phyloP scores from a whole-genome alignment of 2,888 invertebrate species.

The Callosobruchus maculatus region DNA sequence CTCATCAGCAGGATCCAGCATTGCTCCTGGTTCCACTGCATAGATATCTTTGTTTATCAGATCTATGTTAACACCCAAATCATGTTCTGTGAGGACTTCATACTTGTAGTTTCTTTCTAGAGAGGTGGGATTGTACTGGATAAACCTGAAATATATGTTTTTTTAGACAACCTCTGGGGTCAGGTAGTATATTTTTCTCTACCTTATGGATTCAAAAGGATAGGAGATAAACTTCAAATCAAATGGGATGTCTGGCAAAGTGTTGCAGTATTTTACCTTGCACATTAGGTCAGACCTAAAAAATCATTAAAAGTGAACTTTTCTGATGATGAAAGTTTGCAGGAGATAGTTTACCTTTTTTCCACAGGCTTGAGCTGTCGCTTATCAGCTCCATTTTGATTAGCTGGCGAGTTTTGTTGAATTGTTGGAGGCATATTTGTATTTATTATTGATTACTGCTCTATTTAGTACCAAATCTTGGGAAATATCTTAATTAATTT shows the following conservation, averaged over 20 bases:
- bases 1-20: conserved; percentile 89
- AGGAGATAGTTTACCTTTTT: conserved; percentile 57
- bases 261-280: conserved; percentile 94
- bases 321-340: neutral
- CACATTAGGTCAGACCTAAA: conserved; percentile 87
- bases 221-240: conserved; percentile 97
- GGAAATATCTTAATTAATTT: neutral
- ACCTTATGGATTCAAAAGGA: conserved; percentile 82
- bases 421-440: conserved; percentile 68
- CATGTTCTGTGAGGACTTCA: conserved; percentile 96
- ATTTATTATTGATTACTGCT: neutral
- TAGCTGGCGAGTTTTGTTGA: conserved; percentile 52
- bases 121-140: conserved; percentile 94
- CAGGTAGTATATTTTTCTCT: conserved; percentile 41
- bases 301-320: conserved; percentile 28
- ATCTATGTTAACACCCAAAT: conserved; percentile 95
- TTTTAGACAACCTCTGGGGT: neutral
- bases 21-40: conserved; percentile 72
- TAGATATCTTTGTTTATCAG: conserved; percentile 94
- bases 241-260: conserved; percentile 96
- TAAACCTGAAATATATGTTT: conserved; percentile 61
- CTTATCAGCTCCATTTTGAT: conserved; percentile 59
- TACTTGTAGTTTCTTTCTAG: conserved; percentile 92
- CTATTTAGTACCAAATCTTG: neutral
- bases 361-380: conserved; percentile 62